Evolutionary conservation across 2,113 vertebrate species (phyloP).

Genomic region (Calonectris borealis): DNA sequence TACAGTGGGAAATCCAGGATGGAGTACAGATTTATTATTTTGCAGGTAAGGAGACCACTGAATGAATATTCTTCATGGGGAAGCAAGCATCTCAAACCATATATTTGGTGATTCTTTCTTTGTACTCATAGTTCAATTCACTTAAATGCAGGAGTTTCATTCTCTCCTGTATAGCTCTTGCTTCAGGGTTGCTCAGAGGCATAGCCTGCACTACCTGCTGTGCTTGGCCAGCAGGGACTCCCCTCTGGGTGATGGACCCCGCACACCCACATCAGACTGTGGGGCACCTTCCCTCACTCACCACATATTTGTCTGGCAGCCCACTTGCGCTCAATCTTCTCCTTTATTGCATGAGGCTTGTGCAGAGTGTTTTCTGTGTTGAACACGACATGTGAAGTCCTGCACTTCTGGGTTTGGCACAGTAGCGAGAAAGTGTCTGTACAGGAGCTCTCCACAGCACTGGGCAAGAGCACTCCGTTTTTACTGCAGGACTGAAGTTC

Average conservation of each 20-base stretch:
- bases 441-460: rapidly evolving
- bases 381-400: rapidly evolving
- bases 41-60: not conserved
- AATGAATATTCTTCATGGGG: not conserved
- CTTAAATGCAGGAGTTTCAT: not conserved
- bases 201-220: rapidly evolving
- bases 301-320: not conserved
- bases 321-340: not conserved
- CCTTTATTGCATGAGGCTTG: rapidly evolving
- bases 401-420: not conserved
- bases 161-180: not conserved
- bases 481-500: rapidly evolving
- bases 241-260: not conserved
- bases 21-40: not conserved
- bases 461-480: rapidly evolving
- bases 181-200: not conserved
- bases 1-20: not conserved
- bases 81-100: not conserved
- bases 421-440: rapidly evolving
- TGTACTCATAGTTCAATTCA: not conserved
- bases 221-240: not conserved
- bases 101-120: not conserved
- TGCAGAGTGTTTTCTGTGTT: rapidly evolving
- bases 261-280: rapidly evolving
- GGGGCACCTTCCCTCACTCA: not conserved